Evolutionary conservation across 2,888 invertebrate genomes (phyloP), one percentile per base, ranked within the genome.

Genomic region (Nipponacmea schrenckii): DNA sequence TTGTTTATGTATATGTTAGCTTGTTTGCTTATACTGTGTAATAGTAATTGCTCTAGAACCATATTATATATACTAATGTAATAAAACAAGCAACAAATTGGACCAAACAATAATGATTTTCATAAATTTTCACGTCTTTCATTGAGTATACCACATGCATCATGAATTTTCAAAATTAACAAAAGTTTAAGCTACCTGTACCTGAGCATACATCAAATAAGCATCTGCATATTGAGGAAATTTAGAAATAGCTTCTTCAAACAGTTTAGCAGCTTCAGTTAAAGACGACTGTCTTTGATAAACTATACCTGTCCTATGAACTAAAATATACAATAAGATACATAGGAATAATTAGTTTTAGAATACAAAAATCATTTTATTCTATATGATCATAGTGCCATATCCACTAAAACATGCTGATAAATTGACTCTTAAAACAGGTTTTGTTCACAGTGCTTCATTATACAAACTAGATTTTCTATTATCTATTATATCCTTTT

Each of bases 151-250:
- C 2, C 12, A 46, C 72, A n/a, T n/a, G n/a, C n/a, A n/a, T n/a
- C n/a, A n/a, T n/a, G n/a, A n/a, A n/a, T n/a, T n/a, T n/a, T n/a
- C n/a, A n/a, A n/a, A n/a, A n/a, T n/a, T 39, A 39, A 8, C 10
- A 39, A 39, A 39, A 39, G 39, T 39, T n/a, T n/a, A n/a, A n/a
- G n/a, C n/a, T n/a, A n/a, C n/a, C n/a, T 39, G 64, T 74, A 84
- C 96, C 92, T 97, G 96, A 68, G 96, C 97, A 91, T 93, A 96
- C 48, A 97, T 90, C 72, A 94, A 94, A 85, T 94, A 95, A 73
- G 94, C 94, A 88, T 98, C 97, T 2, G 94, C 92, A 87, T 95
- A 95, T 64, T 92, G 91, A 0, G 96, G 95, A 89, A 95, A 96
- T 84, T 93, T 93, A 71, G 93, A 92, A 44, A 95, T 91, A 24